A percentile compares a stretch with the other conserved stretches of the same genome.
Evolutionary conservation across 2,113 vertebrate species (phyloP).

Genomic region (Ceuthmochares aereus): DNA sequence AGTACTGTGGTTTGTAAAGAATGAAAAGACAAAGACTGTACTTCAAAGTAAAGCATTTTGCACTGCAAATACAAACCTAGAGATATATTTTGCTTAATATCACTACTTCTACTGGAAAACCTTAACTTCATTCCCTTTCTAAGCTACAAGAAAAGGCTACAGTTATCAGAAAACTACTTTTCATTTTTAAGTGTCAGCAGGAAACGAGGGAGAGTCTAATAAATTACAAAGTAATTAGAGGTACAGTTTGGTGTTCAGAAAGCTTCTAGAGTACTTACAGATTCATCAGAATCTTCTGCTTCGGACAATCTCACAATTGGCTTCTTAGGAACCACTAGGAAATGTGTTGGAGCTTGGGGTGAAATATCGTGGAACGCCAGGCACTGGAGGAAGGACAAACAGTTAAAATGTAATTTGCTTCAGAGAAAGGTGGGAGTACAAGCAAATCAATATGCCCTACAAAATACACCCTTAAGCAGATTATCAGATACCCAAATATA

Average conservation of each 20-base stretch:
- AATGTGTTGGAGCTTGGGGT: slow-evolving; percentile 94
- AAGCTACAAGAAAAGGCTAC: background rate
- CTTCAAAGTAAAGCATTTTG: background rate
- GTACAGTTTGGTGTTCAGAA: background rate
- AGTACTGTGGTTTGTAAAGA: background rate
- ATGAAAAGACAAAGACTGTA: background rate
- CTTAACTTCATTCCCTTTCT: background rate
- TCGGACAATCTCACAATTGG: slow-evolving; percentile 87
- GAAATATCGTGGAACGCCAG: slow-evolving; percentile 91
- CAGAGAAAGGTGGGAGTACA: background rate
- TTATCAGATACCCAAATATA: background rate
- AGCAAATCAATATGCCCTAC: background rate
- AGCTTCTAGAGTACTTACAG: slow-evolving; percentile 81
- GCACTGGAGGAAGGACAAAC: slow-evolving; percentile 77
- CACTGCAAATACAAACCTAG: background rate
- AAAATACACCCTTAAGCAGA: background rate
- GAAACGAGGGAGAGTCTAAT: background rate
- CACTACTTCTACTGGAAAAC: background rate
- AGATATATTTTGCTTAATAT: background rate
- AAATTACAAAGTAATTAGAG: background rate
- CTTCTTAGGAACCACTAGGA: slow-evolving; percentile 94
- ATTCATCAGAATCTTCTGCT: slow-evolving; percentile 87
- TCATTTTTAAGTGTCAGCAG: background rate
- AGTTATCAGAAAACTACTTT: fast-evolving
- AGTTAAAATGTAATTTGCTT: background rate